Evolutionary conservation across 2,113 vertebrate species (phyloP).

Genomic region (Lanius ludovicianus): DNA sequence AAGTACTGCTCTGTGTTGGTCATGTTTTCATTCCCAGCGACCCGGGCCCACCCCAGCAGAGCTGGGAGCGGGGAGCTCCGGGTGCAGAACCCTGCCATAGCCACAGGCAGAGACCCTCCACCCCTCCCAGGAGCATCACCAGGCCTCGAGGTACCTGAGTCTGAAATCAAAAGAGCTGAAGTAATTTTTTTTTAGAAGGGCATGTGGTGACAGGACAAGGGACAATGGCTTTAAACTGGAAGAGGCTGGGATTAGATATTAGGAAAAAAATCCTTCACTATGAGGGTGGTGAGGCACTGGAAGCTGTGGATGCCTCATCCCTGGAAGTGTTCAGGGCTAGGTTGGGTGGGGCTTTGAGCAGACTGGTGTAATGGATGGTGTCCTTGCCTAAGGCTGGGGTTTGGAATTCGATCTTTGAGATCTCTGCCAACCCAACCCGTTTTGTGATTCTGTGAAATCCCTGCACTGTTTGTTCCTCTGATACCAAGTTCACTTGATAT

Average conservation of each 20-base stretch:
- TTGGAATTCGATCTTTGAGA: neutral
- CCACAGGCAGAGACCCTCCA: accelerated
- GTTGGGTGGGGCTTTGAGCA: neutral
- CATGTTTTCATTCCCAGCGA: neutral
- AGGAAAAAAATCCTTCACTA: neutral
- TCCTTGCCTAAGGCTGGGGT: neutral
- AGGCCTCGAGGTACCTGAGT: neutral
- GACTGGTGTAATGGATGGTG: neutral
- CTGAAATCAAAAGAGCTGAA: neutral
- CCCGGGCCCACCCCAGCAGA: neutral
- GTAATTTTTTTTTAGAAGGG: neutral
- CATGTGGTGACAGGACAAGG: neutral
- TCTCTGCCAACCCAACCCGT: neutral
- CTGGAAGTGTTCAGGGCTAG: neutral
- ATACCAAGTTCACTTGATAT: accelerated
- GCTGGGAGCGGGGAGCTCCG: neutral
- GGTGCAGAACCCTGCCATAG: neutral
- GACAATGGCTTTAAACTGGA: neutral
- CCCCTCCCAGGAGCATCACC: neutral
- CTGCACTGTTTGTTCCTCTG: neutral
- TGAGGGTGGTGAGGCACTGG: neutral
- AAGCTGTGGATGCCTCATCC: neutral
- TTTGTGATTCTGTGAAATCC: neutral
- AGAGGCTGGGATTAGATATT: neutral
- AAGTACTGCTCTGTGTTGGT: neutral